A percentile compares a stretch with the other conserved stretches of the same genome.
Evolutionary conservation across 1,140 invertebrate species (phyloP).

Genomic region (Rhysida immarginata): DNA sequence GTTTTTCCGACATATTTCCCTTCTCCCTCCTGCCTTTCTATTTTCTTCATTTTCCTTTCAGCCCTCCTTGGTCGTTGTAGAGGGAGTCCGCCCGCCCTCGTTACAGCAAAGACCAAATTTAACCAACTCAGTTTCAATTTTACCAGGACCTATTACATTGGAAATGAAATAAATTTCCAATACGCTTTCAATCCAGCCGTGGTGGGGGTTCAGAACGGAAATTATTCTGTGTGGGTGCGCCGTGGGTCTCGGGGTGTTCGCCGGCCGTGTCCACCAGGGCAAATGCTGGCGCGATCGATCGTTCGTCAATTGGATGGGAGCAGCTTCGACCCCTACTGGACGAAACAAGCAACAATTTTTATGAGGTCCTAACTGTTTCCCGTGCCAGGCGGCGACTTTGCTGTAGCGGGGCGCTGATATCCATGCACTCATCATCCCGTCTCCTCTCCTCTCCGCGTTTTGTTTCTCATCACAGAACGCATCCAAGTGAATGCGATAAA

Average conservation of each 20-base stretch:
- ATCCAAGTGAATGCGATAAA: too few relatives aligned
- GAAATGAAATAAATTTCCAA: constrained; percentile 10
- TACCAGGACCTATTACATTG: constrained; percentile 7
- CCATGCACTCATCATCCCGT: too few relatives aligned
- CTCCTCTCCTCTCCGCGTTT: too few relatives aligned
- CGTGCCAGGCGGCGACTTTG: too few relatives aligned
- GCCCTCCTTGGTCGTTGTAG: neutral
- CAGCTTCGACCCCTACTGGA: too few relatives aligned
- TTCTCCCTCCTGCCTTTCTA: too few relatives aligned
- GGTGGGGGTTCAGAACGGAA: neutral
- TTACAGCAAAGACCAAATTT: constrained; percentile 1
- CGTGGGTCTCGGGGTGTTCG: too few relatives aligned
- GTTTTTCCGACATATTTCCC: too few relatives aligned
- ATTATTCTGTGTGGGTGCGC: neutral
- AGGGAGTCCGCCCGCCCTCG: neutral
- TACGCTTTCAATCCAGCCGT: constrained; percentile 6
- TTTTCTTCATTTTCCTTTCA: too few relatives aligned
- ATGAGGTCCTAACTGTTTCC: neutral
- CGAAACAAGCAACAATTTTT: neutral
- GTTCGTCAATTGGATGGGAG: constrained; percentile 1
- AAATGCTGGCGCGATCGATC: neutral
- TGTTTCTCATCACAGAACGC: too few relatives aligned
- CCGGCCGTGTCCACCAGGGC: neutral
- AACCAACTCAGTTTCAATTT: constrained; percentile 7
- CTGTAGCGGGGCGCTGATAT: too few relatives aligned